Conservation (phyloP, 2,113 vertebrate species). For the Alligator mississippiensis region DNA sequence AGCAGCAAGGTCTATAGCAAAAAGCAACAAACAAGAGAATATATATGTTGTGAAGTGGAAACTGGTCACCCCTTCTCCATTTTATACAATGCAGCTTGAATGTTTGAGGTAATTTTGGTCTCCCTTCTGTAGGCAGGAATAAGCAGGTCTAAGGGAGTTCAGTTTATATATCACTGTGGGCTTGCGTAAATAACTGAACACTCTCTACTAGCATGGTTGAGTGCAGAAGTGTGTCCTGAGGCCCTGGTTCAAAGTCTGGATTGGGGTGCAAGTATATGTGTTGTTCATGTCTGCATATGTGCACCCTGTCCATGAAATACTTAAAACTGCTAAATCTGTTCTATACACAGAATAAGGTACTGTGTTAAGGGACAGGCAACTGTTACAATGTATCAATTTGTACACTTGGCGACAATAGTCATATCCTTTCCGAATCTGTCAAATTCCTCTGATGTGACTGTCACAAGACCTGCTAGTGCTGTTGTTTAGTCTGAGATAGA, state of each 20-base stretch:
- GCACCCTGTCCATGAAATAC: background rate
- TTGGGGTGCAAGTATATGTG: background rate
- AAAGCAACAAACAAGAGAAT: background rate
- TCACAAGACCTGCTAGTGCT: too few species aligned
- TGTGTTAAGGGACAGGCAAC: background rate
- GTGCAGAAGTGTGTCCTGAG: background rate
- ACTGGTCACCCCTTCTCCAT: background rate
- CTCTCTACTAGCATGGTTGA: background rate
- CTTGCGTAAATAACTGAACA: background rate
- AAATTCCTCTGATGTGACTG: background rate
- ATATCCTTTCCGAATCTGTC: background rate
- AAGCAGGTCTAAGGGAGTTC: background rate
- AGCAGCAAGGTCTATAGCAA: background rate
- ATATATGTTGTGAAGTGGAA: background rate
- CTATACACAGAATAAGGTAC: background rate
- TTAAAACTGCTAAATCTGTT: background rate
- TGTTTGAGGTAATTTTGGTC: background rate
- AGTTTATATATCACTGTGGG: background rate
- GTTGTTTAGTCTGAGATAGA: background rate
- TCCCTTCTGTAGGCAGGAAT: background rate
- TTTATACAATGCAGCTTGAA: background rate
- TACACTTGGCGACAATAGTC: background rate
- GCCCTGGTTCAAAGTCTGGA: accelerated
- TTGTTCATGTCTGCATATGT: background rate
- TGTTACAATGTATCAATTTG: background rate